Conservation (phyloP, 2,797 vertebrate genomes). For the Rhinogobio ventralis region DNA sequence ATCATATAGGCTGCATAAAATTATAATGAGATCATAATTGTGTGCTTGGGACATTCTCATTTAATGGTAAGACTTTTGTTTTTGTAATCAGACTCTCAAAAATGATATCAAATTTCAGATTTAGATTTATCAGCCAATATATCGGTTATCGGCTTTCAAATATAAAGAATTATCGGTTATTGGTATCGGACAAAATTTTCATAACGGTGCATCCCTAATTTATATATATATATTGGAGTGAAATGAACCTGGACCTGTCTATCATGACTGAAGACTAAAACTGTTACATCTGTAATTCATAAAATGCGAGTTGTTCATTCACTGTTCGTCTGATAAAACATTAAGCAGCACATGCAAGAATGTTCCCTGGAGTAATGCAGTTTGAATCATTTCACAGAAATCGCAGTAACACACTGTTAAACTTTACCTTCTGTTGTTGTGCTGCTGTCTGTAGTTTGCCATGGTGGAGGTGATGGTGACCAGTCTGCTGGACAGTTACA, state of each 20-base stretch:
- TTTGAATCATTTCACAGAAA: slow-evolving; percentile 25
- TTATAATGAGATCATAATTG: neutral
- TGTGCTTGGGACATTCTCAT: no score
- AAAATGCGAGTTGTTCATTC: neutral
- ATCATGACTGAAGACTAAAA: neutral
- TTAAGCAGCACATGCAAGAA: neutral
- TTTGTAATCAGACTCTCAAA: neutral
- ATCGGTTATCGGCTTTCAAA: no score
- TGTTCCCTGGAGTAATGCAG: neutral
- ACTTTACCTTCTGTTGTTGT: neutral
- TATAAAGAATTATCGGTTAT: no score
- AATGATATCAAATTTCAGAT: neutral
- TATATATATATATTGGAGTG: neutral
- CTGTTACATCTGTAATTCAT: neutral
- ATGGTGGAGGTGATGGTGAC: slow-evolving; percentile 85
- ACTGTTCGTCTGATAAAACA: neutral
- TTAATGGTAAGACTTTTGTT: neutral
- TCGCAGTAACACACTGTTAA: neutral
- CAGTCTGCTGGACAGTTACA: slow-evolving; percentile 76
- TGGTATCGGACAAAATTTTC: no score
- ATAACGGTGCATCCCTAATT: neutral
- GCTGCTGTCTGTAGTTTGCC: slow-evolving; percentile 73
- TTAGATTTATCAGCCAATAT: no score
- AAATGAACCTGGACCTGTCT: neutral
- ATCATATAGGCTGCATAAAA: no score